Percentiles rank a stretch among this genome's conserved stretches.
Evolutionary conservation across 2,113 vertebrate genomes (phyloP).

Genomic region (Bos indicus): DNA sequence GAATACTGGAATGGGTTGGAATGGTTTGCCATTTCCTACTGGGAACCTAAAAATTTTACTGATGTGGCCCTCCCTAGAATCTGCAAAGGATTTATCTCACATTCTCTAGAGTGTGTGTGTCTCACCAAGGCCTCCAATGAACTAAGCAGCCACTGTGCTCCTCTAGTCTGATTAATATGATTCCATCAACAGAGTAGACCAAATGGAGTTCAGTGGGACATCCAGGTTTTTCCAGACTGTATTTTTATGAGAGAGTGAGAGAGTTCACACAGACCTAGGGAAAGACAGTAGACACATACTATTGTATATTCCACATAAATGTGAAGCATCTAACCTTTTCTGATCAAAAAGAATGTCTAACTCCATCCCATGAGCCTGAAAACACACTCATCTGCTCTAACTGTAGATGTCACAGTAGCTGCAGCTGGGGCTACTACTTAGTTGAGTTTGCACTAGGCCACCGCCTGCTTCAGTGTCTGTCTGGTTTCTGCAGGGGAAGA

Average conservation of each 20-base stretch:
- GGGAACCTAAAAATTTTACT: not conserved
- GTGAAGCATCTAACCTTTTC: not conserved
- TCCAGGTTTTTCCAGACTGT: not conserved
- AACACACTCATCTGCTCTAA: not conserved
- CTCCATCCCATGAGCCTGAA: not conserved
- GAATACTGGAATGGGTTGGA: not conserved
- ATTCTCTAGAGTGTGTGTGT: not conserved
- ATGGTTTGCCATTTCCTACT: not conserved
- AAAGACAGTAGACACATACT: not conserved
- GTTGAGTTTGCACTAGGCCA: not conserved
- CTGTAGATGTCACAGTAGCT: not conserved
- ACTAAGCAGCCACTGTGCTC: not conserved
- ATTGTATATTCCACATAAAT: not conserved
- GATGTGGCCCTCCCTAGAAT: not conserved
- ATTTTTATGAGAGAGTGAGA: not conserved
- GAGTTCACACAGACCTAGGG: not conserved
- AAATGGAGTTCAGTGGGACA: not conserved
- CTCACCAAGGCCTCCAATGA: not conserved
- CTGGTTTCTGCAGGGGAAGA: not conserved
- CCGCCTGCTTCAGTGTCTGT: not conserved
- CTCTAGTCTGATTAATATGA: not conserved
- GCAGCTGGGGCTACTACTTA: not conserved
- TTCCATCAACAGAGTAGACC: not conserved
- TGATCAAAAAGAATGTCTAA: not conserved
- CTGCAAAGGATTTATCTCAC: not conserved